These are phyloP conservation scores for Corythornis cristatus DNA, from an alignment of 2,113 vertebrate species.

Conservation along the genomic window DNA sequence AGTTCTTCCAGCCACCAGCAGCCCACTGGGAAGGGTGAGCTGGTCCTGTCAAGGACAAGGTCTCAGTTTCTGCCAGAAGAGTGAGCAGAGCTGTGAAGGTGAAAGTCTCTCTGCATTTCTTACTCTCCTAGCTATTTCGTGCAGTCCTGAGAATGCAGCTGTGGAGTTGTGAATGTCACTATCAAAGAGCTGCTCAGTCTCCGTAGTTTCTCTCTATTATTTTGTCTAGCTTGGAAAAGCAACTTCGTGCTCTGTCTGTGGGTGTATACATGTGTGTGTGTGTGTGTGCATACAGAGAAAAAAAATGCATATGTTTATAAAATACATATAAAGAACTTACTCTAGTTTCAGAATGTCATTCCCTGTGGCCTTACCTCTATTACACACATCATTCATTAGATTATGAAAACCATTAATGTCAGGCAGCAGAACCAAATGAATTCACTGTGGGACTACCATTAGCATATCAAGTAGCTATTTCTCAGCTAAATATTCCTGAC, in stretches of 20 bases:
- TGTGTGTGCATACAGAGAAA: background rate
- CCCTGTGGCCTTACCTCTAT: constrained; percentile 80
- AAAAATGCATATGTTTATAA: constrained; percentile 50
- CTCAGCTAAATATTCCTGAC: constrained; percentile 91
- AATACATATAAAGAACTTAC: constrained; percentile 40
- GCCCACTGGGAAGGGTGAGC: background rate
- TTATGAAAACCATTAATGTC: constrained; percentile 94
- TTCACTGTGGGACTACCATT: constrained; percentile 85
- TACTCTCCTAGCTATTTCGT: background rate
- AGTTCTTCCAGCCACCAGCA: background rate
- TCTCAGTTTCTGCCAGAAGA: background rate
- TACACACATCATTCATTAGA: constrained; percentile 93
- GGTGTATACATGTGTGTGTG: background rate
- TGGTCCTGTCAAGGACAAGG: background rate
- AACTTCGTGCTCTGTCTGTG: background rate
- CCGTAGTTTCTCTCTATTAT: background rate
- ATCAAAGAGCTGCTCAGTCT: background rate
- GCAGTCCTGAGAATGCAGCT: background rate
- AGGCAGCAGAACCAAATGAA: constrained; percentile 88
- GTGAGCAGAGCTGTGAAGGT: background rate
- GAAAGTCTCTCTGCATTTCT: background rate
- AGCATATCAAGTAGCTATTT: constrained; percentile 91
- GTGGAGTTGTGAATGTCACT: background rate
- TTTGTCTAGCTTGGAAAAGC: constrained; percentile 12
- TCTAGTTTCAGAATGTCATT: constrained; percentile 67